Evolutionary conservation across 2,888 invertebrate species (phyloP).

Genomic region (Eretmocerus hayati): DNA sequence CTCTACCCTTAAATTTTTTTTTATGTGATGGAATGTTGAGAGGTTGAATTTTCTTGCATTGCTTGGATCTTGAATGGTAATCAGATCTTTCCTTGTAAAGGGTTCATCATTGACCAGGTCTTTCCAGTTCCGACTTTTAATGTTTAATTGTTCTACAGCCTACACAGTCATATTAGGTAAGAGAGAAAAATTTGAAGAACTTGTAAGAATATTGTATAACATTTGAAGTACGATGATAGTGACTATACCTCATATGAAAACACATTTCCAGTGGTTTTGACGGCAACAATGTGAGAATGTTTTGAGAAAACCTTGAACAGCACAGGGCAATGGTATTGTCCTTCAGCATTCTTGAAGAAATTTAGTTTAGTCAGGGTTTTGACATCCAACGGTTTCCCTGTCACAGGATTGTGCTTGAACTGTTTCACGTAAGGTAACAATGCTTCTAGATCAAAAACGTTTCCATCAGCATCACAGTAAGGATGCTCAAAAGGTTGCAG

Average conservation of each 20-base stretch:
- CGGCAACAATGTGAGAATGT: conserved; percentile 87
- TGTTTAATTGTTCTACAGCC: conserved; percentile 91
- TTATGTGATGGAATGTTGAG: conserved; percentile 86
- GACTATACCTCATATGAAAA: conserved; percentile 68
- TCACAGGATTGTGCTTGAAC: conserved; percentile 89
- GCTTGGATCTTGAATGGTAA: conserved; percentile 85
- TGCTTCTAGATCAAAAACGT: conserved; percentile 86
- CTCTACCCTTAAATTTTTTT: conserved; percentile 80
- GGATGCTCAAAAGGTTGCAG: conserved; percentile 89
- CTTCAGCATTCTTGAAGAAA: conserved; percentile 79
- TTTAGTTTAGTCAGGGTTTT: conserved; percentile 79
- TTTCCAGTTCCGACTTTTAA: conserved; percentile 89
- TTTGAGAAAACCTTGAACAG: conserved; percentile 88
- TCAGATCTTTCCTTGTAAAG: conserved; percentile 82
- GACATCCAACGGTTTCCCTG: conserved; percentile 78
- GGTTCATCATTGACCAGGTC: conserved; percentile 87
- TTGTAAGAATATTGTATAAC: not conserved
- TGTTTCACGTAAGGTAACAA: conserved; percentile 82
- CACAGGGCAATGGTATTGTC: conserved; percentile 87
- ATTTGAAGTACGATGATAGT: not conserved
- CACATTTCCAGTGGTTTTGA: conserved; percentile 89
- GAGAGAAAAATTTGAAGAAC: not conserved
- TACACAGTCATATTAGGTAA: conserved; percentile 21
- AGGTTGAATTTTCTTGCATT: conserved; percentile 91
- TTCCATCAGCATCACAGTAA: conserved; percentile 82